These are phyloP conservation scores for Acanthosepion lycidas DNA, from an alignment of 2,888 invertebrate genomes.

Conservation along the genomic window DNA sequence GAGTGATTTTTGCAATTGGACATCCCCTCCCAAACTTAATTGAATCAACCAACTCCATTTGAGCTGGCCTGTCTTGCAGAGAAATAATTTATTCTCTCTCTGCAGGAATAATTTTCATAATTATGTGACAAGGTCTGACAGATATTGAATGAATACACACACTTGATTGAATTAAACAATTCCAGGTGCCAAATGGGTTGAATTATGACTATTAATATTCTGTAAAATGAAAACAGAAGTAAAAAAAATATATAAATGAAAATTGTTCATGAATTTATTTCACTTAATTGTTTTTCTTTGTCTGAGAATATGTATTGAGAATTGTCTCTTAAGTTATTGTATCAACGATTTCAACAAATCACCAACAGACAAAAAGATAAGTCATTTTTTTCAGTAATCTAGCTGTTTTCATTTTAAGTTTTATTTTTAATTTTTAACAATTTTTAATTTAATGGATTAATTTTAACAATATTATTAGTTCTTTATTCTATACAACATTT, in stretches of 20 bases:
- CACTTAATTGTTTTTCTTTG: neutral
- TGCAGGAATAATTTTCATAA: conserved; percentile 33
- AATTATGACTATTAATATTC: conserved; percentile 25
- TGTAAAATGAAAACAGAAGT: neutral
- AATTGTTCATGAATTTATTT: neutral
- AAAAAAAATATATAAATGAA: neutral
- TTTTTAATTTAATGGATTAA: neutral
- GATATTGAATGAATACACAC: conserved; percentile 33
- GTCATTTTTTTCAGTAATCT: too few species aligned
- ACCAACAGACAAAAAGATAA: neutral
- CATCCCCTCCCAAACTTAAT: neutral
- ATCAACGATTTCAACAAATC: neutral
- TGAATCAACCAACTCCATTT: neutral
- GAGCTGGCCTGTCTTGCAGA: neutral
- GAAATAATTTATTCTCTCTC: neutral
- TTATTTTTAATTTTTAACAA: neutral
- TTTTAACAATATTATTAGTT: neutral
- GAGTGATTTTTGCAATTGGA: conserved; percentile 33
- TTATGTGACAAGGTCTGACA: conserved; percentile 33
- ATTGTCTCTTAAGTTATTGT: conserved; percentile 7
- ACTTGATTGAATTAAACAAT: conserved; percentile 33
- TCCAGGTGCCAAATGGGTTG: conserved; percentile 12
- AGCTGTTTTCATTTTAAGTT: neutral
- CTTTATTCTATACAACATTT: neutral
- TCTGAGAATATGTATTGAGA: neutral